A percentile compares a stretch with the other conserved stretches of the same genome.
Evolutionary conservation across 2,797 vertebrate genomes (phyloP).

Genomic region (Choloepus didactylus): DNA sequence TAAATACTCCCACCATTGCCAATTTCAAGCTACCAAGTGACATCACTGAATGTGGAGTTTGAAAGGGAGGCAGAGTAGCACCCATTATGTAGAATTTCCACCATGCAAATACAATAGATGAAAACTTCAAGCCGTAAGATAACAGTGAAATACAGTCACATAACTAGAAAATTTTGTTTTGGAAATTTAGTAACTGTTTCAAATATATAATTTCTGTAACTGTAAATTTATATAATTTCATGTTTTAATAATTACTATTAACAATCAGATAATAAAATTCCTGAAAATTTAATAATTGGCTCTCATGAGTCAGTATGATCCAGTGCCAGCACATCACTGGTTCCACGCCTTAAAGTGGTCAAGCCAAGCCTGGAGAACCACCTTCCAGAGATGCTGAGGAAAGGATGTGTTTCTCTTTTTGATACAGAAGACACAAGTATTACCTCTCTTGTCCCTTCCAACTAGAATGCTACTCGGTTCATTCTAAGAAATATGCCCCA

Average conservation of each 20-base stretch:
- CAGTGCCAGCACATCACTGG: not conserved
- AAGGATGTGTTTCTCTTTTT: not conserved
- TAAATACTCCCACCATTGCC: not conserved
- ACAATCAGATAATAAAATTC: slow-evolving; percentile 1
- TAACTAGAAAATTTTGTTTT: slow-evolving; percentile 11
- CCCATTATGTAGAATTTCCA: not conserved
- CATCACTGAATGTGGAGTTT: not conserved
- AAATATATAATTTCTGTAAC: not conserved
- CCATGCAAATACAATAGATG: not conserved
- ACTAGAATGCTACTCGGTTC: not conserved
- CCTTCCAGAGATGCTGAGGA: not conserved
- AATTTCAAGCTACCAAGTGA: not conserved
- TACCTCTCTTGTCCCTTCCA: not conserved
- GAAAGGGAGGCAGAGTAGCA: not conserved
- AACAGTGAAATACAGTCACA: not conserved
- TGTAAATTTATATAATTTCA: not conserved
- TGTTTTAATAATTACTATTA: not conserved
- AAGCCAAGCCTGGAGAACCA: not conserved
- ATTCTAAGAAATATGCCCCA: not conserved
- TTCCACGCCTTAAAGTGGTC: not conserved
- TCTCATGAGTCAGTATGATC: not conserved
- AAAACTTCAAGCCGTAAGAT: not conserved
- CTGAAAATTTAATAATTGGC: not conserved
- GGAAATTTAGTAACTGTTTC: not conserved
- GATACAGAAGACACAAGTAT: not conserved